phyloP scores from a whole-genome alignment of 2,888 invertebrate species.

The Calameuta filiformis region DNA sequence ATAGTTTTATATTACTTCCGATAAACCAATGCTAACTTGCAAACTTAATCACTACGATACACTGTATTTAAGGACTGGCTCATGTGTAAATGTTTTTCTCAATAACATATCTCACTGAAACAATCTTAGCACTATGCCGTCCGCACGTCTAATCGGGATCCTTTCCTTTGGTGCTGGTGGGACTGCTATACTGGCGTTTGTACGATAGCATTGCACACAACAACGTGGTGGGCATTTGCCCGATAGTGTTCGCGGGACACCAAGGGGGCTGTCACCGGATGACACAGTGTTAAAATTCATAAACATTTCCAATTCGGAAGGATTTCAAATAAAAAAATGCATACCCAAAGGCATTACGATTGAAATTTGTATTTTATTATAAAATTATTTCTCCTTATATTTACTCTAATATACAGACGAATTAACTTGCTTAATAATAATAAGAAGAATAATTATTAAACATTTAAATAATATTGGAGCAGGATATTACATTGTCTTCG shows the following conservation, averaged over 20 bases:
- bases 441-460: conserved; percentile 31
- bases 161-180: neutral
- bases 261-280: neutral
- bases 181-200: neutral
- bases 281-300: neutral
- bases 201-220: neutral
- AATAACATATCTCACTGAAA: too few species aligned
- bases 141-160: neutral
- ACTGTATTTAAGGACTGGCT: too few species aligned
- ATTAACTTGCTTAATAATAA: conserved; percentile 33
- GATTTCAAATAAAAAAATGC: too few species aligned
- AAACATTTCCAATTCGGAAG: too few species aligned
- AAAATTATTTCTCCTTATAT: conserved; percentile 41
- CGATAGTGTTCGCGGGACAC: too few species aligned
- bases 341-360: neutral
- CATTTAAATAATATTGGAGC: conserved; percentile 6
- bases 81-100: too few species aligned
- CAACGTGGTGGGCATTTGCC: neutral
- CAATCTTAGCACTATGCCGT: neutral
- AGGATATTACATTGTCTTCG: neutral
- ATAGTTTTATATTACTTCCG: too few species aligned
- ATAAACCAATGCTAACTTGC: too few species aligned
- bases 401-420: conserved; percentile 40
- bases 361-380: conserved; percentile 40
- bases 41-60: too few species aligned